Evolutionary conservation across 1,140 invertebrate genomes (phyloP).

Genomic region (Eumaeus atala): DNA sequence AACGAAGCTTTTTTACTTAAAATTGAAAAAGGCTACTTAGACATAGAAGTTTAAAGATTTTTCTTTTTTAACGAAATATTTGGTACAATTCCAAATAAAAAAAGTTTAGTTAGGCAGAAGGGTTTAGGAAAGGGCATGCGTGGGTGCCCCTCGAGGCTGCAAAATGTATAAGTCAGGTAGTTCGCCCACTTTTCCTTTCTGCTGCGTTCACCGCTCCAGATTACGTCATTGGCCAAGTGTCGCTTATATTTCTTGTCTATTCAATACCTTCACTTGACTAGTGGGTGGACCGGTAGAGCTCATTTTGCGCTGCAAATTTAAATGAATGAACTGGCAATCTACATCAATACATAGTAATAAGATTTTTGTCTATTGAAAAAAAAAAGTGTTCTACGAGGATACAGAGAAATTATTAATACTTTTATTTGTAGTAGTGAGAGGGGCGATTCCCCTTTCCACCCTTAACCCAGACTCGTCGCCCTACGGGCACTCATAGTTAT

Average conservation of each 20-base stretch:
- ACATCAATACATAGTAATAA: not conserved
- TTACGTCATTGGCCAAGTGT: constrained; percentile 53
- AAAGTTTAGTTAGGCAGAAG: constrained; percentile 23
- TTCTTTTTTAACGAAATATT: no score
- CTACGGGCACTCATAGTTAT: no score
- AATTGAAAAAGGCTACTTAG: no score
- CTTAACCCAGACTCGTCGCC: no score
- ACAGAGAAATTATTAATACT: no score
- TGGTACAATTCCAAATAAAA: not conserved
- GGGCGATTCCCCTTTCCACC: no score
- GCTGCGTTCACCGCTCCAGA: constrained; percentile 62
- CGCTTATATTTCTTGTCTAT: constrained; percentile 13
- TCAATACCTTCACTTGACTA: constrained; percentile 10
- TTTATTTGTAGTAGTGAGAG: no score
- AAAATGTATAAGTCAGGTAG: constrained; percentile 41
- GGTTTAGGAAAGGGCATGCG: constrained; percentile 40
- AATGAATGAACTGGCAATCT: constrained; percentile 1
- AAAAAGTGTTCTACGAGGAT: no score
- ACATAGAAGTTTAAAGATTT: no score
- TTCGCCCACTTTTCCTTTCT: constrained; percentile 71
- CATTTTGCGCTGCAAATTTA: not conserved
- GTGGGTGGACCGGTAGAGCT: constrained; percentile 12
- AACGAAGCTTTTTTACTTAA: no score
- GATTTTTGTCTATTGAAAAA: no score
- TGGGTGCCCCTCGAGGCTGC: constrained; percentile 59